Base-by-base conservation (phyloP, 2,797 vertebrate genomes). In the Coluber constrictor region DNA sequence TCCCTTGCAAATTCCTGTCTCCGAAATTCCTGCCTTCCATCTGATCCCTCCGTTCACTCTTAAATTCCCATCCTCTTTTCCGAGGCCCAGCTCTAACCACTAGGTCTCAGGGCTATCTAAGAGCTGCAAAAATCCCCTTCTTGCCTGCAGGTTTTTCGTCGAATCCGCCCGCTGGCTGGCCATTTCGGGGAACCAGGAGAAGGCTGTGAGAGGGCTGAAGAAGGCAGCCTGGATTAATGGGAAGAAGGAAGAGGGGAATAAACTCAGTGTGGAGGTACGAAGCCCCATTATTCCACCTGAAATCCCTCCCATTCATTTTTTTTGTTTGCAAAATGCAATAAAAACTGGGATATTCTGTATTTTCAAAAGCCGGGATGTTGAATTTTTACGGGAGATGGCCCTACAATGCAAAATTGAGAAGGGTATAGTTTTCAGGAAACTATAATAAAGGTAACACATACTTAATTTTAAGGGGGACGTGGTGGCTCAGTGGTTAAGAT, bases 121-220 rank as follows among this genome's bases (percentile, higher is more conserved):
- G 0, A 18, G 5, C 10, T 2, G 1, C 27, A 6, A 88, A 56
- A n/a, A 15, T 6, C 7, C 27, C 11, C 11, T 13, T 13, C 27
- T 92, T 43, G 27, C 12, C 15, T 16, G 59, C 47, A 94, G 93
- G 94, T 25, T 88, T 55, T 91, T 94, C 15, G 91, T 95, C 27
- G 96, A 96, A 92, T 95, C 95, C 0, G 92, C 95, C 0, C 95
- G 94, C 0, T 94, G 95, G 96, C 91, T 96, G 13, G 88, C 93
- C 43, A 83, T 86, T 25, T 90, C 95, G 9, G 94, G 94, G 70
- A 93, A 94, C 3, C 90, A 94, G 3, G 47, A 94, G 70, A 92
- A 90, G 83, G 96, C 95, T 0, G 89, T 94, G 1, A 1, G 10
- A n/a, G 87, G 86, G 16, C 63, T 96, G 15, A 94, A 93, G 66